phyloP scores from a whole-genome alignment of 1,140 invertebrate genomes.

The Phocides pigmalion region DNA sequence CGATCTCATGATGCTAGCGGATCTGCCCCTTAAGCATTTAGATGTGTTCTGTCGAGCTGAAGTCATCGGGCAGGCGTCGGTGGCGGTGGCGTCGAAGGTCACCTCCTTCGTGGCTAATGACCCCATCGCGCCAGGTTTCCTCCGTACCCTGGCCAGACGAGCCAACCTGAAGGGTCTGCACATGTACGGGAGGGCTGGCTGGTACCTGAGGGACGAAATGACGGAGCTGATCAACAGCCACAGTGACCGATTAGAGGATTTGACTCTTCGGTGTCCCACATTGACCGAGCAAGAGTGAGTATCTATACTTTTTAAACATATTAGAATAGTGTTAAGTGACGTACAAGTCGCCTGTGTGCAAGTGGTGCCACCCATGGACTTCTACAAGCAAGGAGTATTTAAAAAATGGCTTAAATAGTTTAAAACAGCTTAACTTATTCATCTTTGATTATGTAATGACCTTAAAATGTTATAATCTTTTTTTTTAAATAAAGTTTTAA shows the following conservation, averaged over 20 bases:
- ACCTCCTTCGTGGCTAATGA: not conserved
- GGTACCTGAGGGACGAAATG: conserved; percentile 34
- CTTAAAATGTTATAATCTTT: too few species aligned
- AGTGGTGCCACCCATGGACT: too few species aligned
- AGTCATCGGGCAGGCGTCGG: not conserved
- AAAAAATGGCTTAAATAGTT: too few species aligned
- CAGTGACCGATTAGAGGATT: conserved; percentile 30
- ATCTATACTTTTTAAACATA: not conserved
- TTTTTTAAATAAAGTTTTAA: too few species aligned
- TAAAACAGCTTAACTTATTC: too few species aligned
- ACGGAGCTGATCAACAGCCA: conserved; percentile 30
- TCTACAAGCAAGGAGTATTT: too few species aligned
- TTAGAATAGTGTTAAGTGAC: too few species aligned
- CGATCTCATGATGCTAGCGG: not conserved
- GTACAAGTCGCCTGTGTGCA: too few species aligned
- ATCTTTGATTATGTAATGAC: too few species aligned
- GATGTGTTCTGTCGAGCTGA: conserved; percentile 10
- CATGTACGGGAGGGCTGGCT: conserved; percentile 47
- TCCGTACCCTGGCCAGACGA: not conserved
- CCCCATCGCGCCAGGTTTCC: not conserved
- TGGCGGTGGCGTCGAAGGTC: not conserved
- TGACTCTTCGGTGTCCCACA: conserved; percentile 46
- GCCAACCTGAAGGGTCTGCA: conserved; percentile 27
- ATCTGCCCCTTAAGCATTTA: not conserved
- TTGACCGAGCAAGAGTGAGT: conserved; percentile 37